phyloP scores from a whole-genome alignment of 53 echinoderm and acorn worm genomes.

The Luidia sarsii region DNA sequence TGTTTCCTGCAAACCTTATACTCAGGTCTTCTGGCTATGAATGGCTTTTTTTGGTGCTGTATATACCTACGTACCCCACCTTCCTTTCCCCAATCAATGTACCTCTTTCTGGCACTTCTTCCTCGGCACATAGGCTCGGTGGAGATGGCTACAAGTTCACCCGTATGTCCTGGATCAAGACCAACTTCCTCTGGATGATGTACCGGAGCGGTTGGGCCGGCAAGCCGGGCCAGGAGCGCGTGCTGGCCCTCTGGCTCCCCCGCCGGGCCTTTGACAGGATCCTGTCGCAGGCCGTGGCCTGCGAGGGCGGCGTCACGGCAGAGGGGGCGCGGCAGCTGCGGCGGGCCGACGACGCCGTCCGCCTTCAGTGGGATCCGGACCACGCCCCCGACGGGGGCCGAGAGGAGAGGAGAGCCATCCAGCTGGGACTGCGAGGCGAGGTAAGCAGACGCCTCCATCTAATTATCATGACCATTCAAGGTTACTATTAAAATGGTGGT shows the following conservation, averaged over 20 bases:
- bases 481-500: no score
- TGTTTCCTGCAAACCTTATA: no score
- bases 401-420: slow-evolving; percentile 65
- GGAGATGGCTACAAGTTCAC: slow-evolving; percentile 65
- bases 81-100: no score
- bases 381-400: slow-evolving; percentile 66
- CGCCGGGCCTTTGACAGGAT: slow-evolving; percentile 63
- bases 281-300: slow-evolving; percentile 54
- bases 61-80: no score
- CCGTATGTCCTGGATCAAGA: slow-evolving; percentile 88
- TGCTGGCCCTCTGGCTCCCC: slow-evolving; percentile 62
- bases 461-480: no score
- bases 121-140: slow-evolving; percentile 72
- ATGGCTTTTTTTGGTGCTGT: no score
- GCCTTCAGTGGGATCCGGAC: slow-evolving; percentile 83
- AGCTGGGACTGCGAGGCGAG: slow-evolving; percentile 75
- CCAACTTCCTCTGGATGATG: slow-evolving; percentile 89
- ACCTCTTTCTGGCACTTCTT: no score
- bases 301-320: no score
- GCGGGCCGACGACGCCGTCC: slow-evolving; percentile 54
- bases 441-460: no score
- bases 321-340: slow-evolving; percentile 48
- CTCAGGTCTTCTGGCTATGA: no score
- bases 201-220: slow-evolving; percentile 81
- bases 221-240: slow-evolving; percentile 66